phyloP scores from a whole-genome alignment of 2,797 vertebrate species.

The Thaleichthys pacificus region DNA sequence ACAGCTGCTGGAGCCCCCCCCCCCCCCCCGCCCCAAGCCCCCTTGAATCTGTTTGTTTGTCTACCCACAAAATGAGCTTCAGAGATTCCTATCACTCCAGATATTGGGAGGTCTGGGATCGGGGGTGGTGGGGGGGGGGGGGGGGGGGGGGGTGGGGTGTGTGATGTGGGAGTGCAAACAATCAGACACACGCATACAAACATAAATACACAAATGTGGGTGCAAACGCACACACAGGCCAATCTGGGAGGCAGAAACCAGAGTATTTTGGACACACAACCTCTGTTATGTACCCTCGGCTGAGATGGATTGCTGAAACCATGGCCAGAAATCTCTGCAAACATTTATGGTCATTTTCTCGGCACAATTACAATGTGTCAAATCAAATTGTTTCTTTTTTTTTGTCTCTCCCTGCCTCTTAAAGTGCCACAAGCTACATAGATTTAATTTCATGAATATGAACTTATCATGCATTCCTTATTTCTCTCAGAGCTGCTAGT shows the following conservation, averaged over 20 bases:
- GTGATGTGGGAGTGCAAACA: neutral
- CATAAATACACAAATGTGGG: neutral
- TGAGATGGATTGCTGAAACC: neutral
- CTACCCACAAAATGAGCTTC: neutral
- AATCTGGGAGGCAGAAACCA: neutral
- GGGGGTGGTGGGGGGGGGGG: neutral
- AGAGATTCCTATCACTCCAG: neutral
- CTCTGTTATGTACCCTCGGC: no score
- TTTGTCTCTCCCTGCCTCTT: neutral
- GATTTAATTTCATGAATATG: slow-evolving; percentile 23
- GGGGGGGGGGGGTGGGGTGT: neutral
- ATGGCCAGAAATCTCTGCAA: neutral
- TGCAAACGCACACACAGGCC: neutral
- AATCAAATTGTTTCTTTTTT: neutral
- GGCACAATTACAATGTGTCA: neutral
- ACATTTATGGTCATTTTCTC: neutral
- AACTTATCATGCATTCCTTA: slow-evolving; percentile 39
- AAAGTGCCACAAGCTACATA: slow-evolving; percentile 15
- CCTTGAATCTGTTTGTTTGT: slow-evolving; percentile 25
- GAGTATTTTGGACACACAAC: no score
- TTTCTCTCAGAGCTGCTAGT: slow-evolving; percentile 37
- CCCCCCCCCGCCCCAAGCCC: slow-evolving; percentile 24
- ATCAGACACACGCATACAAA: neutral
- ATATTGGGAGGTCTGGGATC: neutral
- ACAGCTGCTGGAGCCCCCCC: slow-evolving; percentile 14